Base-by-base conservation (phyloP, 2,888 invertebrate species). In the Aleiodes alternator region DNA sequence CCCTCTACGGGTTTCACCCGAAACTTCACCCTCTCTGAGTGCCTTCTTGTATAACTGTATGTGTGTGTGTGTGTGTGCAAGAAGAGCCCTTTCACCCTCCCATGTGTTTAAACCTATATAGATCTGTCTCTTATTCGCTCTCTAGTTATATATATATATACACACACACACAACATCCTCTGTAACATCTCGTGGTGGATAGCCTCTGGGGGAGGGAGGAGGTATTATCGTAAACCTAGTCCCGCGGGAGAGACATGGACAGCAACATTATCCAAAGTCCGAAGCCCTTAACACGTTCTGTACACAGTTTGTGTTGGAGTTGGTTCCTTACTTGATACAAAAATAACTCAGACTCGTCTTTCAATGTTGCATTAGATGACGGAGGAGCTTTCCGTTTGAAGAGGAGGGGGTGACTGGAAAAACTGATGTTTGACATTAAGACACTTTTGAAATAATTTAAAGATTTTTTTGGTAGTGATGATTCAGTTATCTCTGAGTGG, bases 41-140 rank as follows among this genome's bases (percentile, higher is more conserved):
- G 23, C 23, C 23, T 23, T 23, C 23, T 23, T 23, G 23, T 23
- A 34, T 34, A 34, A 34, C 34, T 34, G 34, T 34, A 34, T 34
- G 34, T 34, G 6, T 6, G 23, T 23, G 23, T 23, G 23, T 23
- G 1, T 23, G 23, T 23, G 23, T 23, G 23, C 23, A 23, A 23
- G 23, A 23, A 34, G 34, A 34, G 34, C 34, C 57, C 69, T 73
- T 66, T 75, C 78, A 71, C 72, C 72, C 79, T 59, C 23, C 75
- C 72, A 66, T 70, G 72, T 53, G 66, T 55, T 57, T 66, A 70
- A 23, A 55, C 34, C 66, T 50, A 71, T 74, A 73, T 72, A 23
- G 34, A 34, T 34, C 34, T 72, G 71, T 23, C 53, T 11, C 50
- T 16, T 64, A 9, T 66, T 50, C 68, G 11, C 34, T 31, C 12